Base-by-base conservation (phyloP, 2,797 vertebrate genomes). In the Sparidentex hasta region DNA sequence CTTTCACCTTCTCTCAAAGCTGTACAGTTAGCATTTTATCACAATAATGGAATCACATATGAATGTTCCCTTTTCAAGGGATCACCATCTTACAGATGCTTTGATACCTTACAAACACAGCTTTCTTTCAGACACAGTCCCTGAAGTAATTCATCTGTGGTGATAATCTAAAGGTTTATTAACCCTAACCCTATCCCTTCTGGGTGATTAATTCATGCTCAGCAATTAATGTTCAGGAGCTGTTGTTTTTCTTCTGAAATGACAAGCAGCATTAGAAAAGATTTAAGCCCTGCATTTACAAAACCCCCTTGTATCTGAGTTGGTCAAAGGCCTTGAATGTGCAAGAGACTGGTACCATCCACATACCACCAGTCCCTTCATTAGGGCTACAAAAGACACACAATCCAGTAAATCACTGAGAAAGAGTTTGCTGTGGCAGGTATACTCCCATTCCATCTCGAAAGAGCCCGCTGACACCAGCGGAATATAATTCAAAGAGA, bases 301-400 rank as follows among this genome's bases (percentile, higher is more conserved):
- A 78, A 75, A 71, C 48, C 43, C 44, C 3, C 3, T 23, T 33
- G 33, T 33, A 74, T 72, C 46, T n/a, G 65, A 50, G 80, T 7
- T 88, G 83, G 90, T 91, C 76, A 87, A 90, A 92, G 88, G 85
- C 93, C 93, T 94, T 94, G 93, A 93, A 91, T 81, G 83, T 71
- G 82, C 88, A 89, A 84, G 93, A 90, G 94, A 90, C 91, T 92
- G 94, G 94, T 94, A 95, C 90, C 90, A 84, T 89, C 84, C 86
- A 78, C 92, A 95, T 92, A 94, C 92, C 92, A 80, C 75, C 87
- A 87, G 88, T 92, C 85, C 87, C 92, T 91, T 95, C 92, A 95
- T 94, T 95, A 94, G 86, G 75, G 88, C 92, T 92, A 86, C 90
- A 88, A 81, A 89, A 93, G 88, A 94, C 88, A 88, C 88, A 58